A percentile compares a stretch with the other conserved stretches of the same genome.
Conservation (phyloP, 2,113 vertebrate genomes). For the Rhinogobius similis region DNA sequence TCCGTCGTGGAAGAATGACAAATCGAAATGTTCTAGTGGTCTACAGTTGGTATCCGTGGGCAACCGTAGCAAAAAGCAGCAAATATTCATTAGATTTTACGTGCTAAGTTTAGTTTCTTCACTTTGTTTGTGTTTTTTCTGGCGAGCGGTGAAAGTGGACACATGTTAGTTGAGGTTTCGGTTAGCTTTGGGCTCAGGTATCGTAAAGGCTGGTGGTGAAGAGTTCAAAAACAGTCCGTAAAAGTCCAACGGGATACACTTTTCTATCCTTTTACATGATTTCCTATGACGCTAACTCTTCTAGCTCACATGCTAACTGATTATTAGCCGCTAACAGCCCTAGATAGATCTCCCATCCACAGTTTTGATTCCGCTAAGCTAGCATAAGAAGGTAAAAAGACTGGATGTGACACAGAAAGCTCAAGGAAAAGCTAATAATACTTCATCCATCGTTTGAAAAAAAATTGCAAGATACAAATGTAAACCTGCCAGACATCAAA, state of each 20-base stretch:
- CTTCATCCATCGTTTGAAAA: constrained; percentile 78
- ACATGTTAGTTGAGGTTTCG: constrained; percentile 27
- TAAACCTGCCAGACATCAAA: constrained; percentile 79
- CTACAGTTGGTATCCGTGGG: constrained; percentile 66
- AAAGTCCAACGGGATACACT: constrained; percentile 18
- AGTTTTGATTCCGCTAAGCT: constrained; percentile 55
- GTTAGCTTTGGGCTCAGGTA: constrained; percentile 56
- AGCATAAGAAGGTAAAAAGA: constrained; percentile 55
- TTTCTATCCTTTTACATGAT: constrained; percentile 36
- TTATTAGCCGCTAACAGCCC: constrained; percentile 65
- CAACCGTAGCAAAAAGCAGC: constrained; percentile 79
- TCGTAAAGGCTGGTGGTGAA: constrained; percentile 37
- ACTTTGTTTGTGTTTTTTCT: constrained; percentile 22
- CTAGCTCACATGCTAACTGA: constrained; percentile 57
- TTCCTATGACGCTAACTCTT: constrained; percentile 47
- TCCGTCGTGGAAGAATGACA: constrained; percentile 52
- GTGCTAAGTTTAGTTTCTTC: constrained; percentile 37
- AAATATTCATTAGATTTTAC: constrained; percentile 44
- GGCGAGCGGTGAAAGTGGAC: not conserved
- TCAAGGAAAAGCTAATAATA: constrained; percentile 74
- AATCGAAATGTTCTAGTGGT: constrained; percentile 72
- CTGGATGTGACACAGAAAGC: constrained; percentile 65
- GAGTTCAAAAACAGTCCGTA: constrained; percentile 12
- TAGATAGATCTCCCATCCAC: constrained; percentile 56
- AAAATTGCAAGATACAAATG: constrained; percentile 75